Evolutionary conservation across 1,140 invertebrate species (phyloP).

Genomic region (Zaprionus africanus): DNA sequence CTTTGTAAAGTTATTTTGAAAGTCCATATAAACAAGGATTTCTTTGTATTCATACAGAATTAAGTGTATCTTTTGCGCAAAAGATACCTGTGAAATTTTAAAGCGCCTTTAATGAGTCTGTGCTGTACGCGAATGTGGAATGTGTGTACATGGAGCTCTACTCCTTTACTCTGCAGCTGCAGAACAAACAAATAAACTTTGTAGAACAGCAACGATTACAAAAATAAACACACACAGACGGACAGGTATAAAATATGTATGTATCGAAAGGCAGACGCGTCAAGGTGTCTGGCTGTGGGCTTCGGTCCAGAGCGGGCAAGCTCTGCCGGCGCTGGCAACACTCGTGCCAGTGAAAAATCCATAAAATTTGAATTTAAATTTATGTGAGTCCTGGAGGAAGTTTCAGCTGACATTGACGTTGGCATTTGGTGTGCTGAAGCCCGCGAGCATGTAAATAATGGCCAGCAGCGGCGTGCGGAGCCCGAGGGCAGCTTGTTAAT

Average conservation of each 20-base stretch:
- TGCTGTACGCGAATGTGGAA: background rate
- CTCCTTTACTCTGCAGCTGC: slow-evolving; percentile 14
- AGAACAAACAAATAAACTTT: slow-evolving; percentile 55
- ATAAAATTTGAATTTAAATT: slow-evolving; percentile 81
- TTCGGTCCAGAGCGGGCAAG: background rate
- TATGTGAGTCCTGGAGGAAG: slow-evolving; percentile 63
- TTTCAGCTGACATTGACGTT: slow-evolving; percentile 30
- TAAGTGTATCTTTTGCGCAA: background rate
- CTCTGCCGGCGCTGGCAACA: background rate
- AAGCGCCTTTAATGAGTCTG: background rate
- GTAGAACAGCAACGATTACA: slow-evolving; percentile 43
- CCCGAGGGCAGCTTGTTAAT: slow-evolving; percentile 54
- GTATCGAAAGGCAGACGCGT: slow-evolving; percentile 31
- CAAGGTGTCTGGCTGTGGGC: slow-evolving; percentile 38
- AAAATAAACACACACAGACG: slow-evolving; percentile 14
- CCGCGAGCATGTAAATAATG: slow-evolving; percentile 67
- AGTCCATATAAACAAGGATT: too few species aligned
- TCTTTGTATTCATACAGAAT: too few species aligned
- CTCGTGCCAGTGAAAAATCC: slow-evolving; percentile 52
- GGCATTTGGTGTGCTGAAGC: slow-evolving; percentile 44
- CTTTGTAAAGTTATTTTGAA: too few species aligned
- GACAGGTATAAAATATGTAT: slow-evolving; percentile 10
- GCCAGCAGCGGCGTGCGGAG: slow-evolving; percentile 32
- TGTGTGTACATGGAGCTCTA: background rate
- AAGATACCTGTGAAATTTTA: background rate